phyloP scores from a whole-genome alignment of 2,113 vertebrate genomes.

The Mystacornis crossleyi region DNA sequence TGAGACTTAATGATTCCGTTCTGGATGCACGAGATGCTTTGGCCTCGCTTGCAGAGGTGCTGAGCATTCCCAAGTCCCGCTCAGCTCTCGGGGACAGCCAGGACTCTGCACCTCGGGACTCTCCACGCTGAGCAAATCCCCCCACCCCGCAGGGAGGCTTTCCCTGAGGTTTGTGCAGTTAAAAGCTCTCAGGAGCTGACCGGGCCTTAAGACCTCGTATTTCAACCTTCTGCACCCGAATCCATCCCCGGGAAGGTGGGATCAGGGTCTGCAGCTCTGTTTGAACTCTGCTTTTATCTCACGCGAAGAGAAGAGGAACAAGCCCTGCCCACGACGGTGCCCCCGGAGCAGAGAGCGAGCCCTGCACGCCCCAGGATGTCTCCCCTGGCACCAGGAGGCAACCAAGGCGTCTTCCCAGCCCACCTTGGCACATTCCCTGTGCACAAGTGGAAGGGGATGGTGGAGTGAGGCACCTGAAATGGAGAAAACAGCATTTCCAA shows the following conservation, averaged over 20 bases:
- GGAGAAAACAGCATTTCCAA: neutral
- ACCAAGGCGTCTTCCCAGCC: fast-evolving
- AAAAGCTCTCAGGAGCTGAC: neutral
- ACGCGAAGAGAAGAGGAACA: neutral
- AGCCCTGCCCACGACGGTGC: fast-evolving
- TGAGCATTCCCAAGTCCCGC: neutral
- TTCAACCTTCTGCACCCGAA: fast-evolving
- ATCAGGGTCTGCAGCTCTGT: neutral
- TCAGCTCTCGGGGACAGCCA: neutral
- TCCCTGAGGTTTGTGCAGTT: neutral
- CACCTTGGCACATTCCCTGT: fast-evolving
- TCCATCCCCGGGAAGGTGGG: neutral
- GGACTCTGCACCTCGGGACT: neutral
- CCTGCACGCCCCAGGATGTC: fast-evolving
- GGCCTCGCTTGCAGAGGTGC: constrained; percentile 4
- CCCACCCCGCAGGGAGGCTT: neutral
- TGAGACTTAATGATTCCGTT: constrained; percentile 30
- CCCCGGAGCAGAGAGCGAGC: neutral
- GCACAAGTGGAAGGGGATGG: neutral
- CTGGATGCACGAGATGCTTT: neutral
- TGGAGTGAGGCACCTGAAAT: fast-evolving
- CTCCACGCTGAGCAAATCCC: neutral
- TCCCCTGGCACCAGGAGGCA: neutral
- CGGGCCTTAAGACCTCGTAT: neutral
- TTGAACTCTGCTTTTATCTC: neutral